A percentile compares a stretch with the other conserved stretches of the same genome.
Conservation (phyloP, 2,888 invertebrate species). For the Mantis religiosa region DNA sequence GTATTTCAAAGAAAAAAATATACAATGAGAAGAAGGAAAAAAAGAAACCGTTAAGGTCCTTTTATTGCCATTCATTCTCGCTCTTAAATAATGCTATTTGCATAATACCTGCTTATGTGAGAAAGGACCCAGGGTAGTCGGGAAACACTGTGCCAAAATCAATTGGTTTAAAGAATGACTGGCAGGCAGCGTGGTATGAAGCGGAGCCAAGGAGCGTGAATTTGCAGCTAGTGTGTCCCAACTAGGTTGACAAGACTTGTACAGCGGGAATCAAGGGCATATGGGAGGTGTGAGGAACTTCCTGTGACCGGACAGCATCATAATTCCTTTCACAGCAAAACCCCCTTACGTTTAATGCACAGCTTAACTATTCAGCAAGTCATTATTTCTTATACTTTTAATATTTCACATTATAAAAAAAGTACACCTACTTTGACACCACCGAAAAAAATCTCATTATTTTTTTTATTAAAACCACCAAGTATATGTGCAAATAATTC, state of each 20-base stretch:
- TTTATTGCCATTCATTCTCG: constrained; percentile 13
- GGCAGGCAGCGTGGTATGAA: background rate
- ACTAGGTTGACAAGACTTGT: constrained; percentile 1
- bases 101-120: background rate
- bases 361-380: constrained; percentile 1
- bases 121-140: background rate
- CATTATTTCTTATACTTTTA: background rate
- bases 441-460: constrained; percentile 16
- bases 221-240: background rate
- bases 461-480: constrained; percentile 22
- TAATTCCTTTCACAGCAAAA: background rate
- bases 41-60: constrained; percentile 16
- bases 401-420: constrained; percentile 17
- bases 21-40: constrained; percentile 25
- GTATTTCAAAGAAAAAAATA: constrained; percentile 14
- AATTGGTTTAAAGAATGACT: background rate
- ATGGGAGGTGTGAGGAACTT: constrained; percentile 19
- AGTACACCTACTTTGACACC: constrained; percentile 26
- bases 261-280: background rate
- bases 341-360: background rate
- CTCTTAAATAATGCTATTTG: background rate
- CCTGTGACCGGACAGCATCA: constrained; percentile 25
- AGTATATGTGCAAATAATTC: constrained; percentile 25
- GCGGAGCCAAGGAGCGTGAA: constrained; percentile 3
- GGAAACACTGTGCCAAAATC: background rate